Evolutionary conservation across 2,888 invertebrate genomes (phyloP), one percentile per base, ranked within the genome.

Genomic region (Drosophila merina): DNA sequence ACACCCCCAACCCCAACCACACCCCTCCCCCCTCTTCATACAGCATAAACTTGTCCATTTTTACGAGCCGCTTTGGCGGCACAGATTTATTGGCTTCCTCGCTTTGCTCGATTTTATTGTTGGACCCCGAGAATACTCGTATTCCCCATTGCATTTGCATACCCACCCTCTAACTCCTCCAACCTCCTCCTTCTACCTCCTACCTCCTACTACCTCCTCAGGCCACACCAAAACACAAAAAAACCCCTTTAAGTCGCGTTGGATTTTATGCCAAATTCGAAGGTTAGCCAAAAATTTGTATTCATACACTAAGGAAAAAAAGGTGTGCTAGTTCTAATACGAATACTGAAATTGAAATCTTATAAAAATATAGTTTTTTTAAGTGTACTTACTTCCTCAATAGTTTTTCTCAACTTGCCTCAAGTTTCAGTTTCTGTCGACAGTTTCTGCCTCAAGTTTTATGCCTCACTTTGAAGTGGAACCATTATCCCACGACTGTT

Each of bases 31-130:
- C 42, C 44, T 14, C 10, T 1, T 44, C 25, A 10, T 55, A n/a
- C 51, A 54, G 70, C 68, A 77, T 77, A 76, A 79, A 79, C 57
- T 74, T 76, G 64, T 73, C 50, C 59, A 58, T 62, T 79, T 82
- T 82, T 74, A 82, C 71, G 83, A 76, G 56, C 60, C 71, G 70
- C 75, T 70, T 79, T 78, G 74, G 70, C 74, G 77, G 73, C 64
- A 57, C 68, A 78, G 74, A 85, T 82, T 85, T 85, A 82, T 79
- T 75, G 75, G 73, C 83, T 71, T 76, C 69, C 73, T 75, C 66
- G 59, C 52, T 66, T 52, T 55, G 73, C 74, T 68, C 74, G 60
- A 79, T 79, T 76, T 77, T 75, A 79, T 82, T 79, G 75, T 79
- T 71, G 70, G 70, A n/a, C 51, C 72, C 70, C 63, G 59, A 59